A percentile compares a stretch with the other conserved stretches of the same genome.
These are phyloP conservation scores for Halcyon malimbica DNA, from an alignment of 2,113 vertebrate genomes.

Conservation along the genomic window DNA sequence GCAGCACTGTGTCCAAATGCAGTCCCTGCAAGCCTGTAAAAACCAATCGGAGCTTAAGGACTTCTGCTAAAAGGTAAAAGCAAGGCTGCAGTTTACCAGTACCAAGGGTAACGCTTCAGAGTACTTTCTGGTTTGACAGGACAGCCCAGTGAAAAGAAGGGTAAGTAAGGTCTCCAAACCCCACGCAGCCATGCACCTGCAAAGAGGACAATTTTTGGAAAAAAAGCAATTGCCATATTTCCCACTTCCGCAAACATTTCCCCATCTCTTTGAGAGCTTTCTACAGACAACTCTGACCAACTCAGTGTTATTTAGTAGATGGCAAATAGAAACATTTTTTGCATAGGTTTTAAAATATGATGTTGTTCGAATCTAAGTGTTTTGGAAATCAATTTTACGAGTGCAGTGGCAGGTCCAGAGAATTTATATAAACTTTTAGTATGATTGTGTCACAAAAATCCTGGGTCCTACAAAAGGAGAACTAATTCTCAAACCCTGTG, in stretches of 20 bases:
- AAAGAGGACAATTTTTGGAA: not conserved
- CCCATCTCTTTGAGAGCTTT: not conserved
- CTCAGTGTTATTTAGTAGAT: not conserved
- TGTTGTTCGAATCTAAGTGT: not conserved
- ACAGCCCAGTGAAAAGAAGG: not conserved
- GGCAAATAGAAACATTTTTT: not conserved
- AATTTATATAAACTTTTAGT: not conserved
- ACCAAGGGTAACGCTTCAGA: no score
- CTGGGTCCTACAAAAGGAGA: no score
- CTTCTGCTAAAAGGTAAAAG: not conserved
- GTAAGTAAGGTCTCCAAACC: not conserved
- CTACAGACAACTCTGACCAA: not conserved
- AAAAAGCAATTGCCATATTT: not conserved
- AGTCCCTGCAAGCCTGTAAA: not conserved
- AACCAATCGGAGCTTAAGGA: not conserved
- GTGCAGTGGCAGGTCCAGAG: not conserved
- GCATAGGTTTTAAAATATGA: not conserved
- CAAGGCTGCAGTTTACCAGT: not conserved
- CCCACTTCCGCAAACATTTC: not conserved
- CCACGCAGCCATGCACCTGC: not conserved
- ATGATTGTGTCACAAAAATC: not conserved
- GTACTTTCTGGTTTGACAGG: not conserved
- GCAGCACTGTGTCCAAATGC: not conserved
- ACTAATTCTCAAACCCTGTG: not conserved
- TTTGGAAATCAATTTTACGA: not conserved